Percentiles rank a stretch among this genome's conserved stretches.
Evolutionary conservation across 2,113 vertebrate species (phyloP).

Genomic region (Riparia riparia): DNA sequence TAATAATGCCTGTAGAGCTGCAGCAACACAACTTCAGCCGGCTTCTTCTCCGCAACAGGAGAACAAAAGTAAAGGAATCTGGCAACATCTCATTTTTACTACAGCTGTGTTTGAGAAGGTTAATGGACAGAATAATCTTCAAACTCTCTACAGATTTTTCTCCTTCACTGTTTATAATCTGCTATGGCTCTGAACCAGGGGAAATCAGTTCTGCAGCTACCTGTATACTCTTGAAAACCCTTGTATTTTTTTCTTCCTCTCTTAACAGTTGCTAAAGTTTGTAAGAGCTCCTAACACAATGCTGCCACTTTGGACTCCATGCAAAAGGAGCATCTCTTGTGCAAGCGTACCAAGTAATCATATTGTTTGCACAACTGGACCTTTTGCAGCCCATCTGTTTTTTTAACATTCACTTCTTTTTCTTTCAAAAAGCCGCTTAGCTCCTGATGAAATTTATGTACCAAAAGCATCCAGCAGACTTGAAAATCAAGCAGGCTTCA

Average conservation of each 20-base stretch:
- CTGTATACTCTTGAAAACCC: background rate
- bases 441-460: background rate
- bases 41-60: background rate
- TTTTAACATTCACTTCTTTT: background rate
- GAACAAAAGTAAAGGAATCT: background rate
- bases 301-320: background rate
- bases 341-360: background rate
- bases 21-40: background rate
- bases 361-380: background rate
- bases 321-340: background rate
- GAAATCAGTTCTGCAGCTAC: background rate
- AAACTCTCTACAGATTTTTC: background rate
- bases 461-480: background rate
- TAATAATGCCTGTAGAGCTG: slow-evolving; percentile 8
- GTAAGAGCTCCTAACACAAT: background rate
- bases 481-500: background rate
- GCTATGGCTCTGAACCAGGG: background rate
- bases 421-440: background rate
- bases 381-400: background rate
- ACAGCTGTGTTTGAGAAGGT: slow-evolving; percentile 25
- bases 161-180: background rate
- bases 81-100: slow-evolving; percentile 9
- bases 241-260: background rate
- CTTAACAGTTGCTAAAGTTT: background rate
- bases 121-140: slow-evolving; percentile 32